These are phyloP conservation scores for Catagonus wagneri DNA, from an alignment of 2,113 vertebrate species.

Conservation along the genomic window DNA sequence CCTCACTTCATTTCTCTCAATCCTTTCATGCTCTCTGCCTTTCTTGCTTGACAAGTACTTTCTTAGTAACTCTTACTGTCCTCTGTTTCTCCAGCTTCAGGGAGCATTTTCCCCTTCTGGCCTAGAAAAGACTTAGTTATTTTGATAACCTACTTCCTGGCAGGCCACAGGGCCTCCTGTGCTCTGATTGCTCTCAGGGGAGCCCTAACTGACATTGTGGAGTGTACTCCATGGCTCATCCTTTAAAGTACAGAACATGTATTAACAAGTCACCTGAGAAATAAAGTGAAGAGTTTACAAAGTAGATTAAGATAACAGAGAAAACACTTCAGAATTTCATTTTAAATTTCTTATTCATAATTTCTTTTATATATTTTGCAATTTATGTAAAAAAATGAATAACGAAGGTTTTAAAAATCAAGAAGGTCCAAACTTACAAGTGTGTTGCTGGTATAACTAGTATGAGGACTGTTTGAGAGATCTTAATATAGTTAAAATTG, in stretches of 20 bases:
- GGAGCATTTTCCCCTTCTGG: conserved; percentile 6
- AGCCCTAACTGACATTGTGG: not conserved
- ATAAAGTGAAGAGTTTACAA: not conserved
- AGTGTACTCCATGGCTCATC: not conserved
- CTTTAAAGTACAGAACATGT: not conserved
- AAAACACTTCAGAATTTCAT: conserved; percentile 14
- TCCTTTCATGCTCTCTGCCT: not conserved
- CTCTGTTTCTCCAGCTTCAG: not conserved
- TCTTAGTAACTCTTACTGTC: not conserved
- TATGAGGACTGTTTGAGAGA: not conserved
- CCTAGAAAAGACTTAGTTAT: conserved; percentile 44
- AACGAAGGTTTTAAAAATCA: not conserved
- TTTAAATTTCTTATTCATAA: conserved; percentile 15
- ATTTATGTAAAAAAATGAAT: not conserved
- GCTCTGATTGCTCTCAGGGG: not conserved
- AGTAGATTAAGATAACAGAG: not conserved
- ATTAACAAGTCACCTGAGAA: conserved; percentile 33
- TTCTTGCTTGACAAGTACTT: conserved; percentile 34
- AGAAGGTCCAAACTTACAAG: not conserved
- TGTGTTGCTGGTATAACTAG: not conserved
- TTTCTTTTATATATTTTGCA: not conserved
- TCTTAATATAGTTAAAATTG: not conserved
- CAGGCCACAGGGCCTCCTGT: not conserved
- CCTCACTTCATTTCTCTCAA: not conserved
- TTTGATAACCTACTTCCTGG: conserved; percentile 56